Evolutionary conservation across 1,140 invertebrate genomes (phyloP).

Genomic region (Drosophila watanabei): DNA sequence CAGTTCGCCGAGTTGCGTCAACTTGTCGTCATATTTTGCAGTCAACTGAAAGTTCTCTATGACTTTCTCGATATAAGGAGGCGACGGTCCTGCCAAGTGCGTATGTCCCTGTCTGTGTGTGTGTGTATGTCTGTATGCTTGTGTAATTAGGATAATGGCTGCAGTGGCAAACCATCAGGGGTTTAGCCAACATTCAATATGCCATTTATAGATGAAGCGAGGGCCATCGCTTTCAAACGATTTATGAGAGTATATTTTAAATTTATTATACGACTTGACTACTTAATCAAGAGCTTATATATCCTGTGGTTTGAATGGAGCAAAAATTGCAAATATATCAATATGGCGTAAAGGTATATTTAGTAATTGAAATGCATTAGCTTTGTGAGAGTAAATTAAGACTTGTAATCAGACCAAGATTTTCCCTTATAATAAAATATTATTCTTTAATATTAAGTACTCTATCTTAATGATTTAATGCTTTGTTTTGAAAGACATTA

Average conservation of each 20-base stretch:
- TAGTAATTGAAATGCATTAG: not conserved
- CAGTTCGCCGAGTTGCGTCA: slow-evolving; percentile 56
- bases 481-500: not conserved
- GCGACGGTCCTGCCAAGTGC: slow-evolving; percentile 4
- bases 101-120: not conserved
- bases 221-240: slow-evolving; percentile 13
- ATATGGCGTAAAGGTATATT: not conserved
- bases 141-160: slow-evolving; percentile 55
- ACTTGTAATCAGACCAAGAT: not conserved
- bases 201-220: slow-evolving; percentile 19
- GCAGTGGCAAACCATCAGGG: slow-evolving; percentile 34
- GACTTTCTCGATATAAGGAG: slow-evolving; percentile 30
- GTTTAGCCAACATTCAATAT: slow-evolving; percentile 28
- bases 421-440: not conserved
- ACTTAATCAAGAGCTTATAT: not conserved
- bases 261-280: slow-evolving; percentile 11
- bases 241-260: slow-evolving; percentile 9
- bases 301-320: not conserved
- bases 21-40: slow-evolving; percentile 75
- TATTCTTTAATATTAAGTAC: not conserved
- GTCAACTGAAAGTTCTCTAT: slow-evolving; percentile 34
- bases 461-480: not conserved
- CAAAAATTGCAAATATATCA: slow-evolving; percentile 1
- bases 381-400: too few relatives aligned
- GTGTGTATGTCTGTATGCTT: not conserved